Evolutionary conservation across 2,888 invertebrate species (phyloP), one percentile per base, ranked within the genome.

Genomic region (Girardia tigrina): DNA sequence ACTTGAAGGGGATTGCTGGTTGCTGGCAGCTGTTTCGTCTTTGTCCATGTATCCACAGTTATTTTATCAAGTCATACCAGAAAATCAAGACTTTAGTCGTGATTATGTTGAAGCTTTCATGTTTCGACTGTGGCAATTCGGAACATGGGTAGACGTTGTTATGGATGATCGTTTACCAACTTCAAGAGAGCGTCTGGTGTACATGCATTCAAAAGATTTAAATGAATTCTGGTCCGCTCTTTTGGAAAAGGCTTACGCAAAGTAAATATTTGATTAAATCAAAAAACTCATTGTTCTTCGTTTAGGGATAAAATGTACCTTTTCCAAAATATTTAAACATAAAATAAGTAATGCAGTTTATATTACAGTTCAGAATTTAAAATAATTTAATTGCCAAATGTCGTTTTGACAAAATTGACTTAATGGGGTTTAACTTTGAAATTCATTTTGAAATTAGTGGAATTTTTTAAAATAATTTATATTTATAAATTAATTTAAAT

Each of bases 161-260:
- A 70, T 78, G 14, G 78, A 78, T 71, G 78, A 78, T 73, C 69
- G 73, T 28, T 87, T 94, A 75, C 94, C 94, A 0, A 93, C 93
- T 0, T 89, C 89, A 83, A 86, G 89, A 75, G 92, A 91, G 0
- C 88, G 90, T 80, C 87, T 94, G 28, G 88, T 92, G 77, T 94
- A 91, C 86, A 89, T 94, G 83, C 86, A 86, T 80, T 93, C 93
- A 0, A 88, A 90, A 0, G 90, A 91, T 82, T 88, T 87, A 79
- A 92, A 91, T 82, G 94, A 94, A 85, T 94, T 94, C 85, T 94
- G 94, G 94, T 92, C 92, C 83, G 93, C 94, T 0, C 86, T 94
- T 76, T 85, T 94, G 23, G 94, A 94, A 85, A 94, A 94, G 86
- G 94, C 94, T 0, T 94, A 94, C 84, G 93, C 94, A 74, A 94